phyloP scores from a whole-genome alignment of 2,888 invertebrate genomes.

The Apamea crenata region DNA sequence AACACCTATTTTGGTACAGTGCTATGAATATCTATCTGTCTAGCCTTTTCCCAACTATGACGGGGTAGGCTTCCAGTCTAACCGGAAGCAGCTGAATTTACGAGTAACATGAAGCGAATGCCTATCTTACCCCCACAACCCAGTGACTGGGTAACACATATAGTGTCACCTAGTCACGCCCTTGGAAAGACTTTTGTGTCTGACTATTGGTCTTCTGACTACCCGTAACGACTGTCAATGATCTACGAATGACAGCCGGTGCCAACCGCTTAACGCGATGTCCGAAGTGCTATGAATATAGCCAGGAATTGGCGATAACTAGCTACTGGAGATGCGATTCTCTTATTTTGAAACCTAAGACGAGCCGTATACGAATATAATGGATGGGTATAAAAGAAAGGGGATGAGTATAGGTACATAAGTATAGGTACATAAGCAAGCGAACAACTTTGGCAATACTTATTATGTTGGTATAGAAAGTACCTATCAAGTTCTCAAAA shows the following conservation, averaged over 20 bases:
- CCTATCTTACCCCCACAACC: too few species aligned
- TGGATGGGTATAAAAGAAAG: not conserved
- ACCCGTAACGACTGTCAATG: not conserved
- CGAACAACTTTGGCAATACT: not conserved
- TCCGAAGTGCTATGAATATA: not conserved
- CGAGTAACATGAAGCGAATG: too few species aligned
- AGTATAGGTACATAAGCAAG: not conserved
- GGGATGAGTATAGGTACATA: not conserved
- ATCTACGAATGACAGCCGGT: not conserved
- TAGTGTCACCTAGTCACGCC: too few species aligned
- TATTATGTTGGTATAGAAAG: not conserved
- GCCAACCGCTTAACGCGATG: not conserved
- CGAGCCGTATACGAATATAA: too few species aligned
- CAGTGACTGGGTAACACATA: too few species aligned
- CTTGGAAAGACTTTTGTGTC: not conserved
- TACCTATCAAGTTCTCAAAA: too few species aligned
- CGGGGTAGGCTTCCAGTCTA: too few species aligned
- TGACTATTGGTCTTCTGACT: not conserved
- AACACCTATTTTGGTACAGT: too few species aligned
- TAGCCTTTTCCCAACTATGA: too few species aligned
- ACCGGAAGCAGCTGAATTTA: too few species aligned
- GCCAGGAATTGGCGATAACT: not conserved
- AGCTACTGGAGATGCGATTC: not conserved
- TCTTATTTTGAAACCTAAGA: not conserved
- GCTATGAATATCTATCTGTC: too few species aligned